A percentile compares a stretch with the other conserved stretches of the same genome.
Evolutionary conservation across 2,888 invertebrate species (phyloP).

Genomic region (Drosophila colorata): DNA sequence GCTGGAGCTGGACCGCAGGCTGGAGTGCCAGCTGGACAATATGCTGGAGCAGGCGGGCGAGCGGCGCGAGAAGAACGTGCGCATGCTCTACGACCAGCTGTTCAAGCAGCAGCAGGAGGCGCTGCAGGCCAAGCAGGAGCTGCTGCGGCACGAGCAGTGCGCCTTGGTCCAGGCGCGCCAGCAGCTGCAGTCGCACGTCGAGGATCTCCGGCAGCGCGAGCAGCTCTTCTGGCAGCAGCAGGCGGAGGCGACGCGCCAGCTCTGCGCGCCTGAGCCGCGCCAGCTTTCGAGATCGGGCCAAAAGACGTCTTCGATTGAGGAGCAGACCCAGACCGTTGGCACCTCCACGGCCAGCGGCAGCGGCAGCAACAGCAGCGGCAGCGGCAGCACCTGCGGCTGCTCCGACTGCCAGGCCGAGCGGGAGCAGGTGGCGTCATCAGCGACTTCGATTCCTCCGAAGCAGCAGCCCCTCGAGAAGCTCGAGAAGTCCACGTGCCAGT

Average conservation of each 20-base stretch:
- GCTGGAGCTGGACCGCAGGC: slow-evolving; percentile 35
- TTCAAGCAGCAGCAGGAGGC: slow-evolving; percentile 40
- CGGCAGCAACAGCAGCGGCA: background rate
- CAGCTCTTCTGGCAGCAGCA: slow-evolving; percentile 6
- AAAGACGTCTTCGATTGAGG: background rate
- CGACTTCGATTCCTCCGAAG: background rate
- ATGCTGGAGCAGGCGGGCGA: slow-evolving; percentile 42
- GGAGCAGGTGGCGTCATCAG: background rate
- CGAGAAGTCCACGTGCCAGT: background rate
- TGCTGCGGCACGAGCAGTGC: slow-evolving; percentile 10
- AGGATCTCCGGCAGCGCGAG: slow-evolving; percentile 24
- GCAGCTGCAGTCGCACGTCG: slow-evolving; percentile 9
- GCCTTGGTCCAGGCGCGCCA: background rate
- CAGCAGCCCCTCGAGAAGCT: background rate
- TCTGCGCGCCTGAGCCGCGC: too few species aligned
- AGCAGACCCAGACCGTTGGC: background rate
- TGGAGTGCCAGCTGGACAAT: slow-evolving; percentile 38
- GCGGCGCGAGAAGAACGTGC: slow-evolving; percentile 46
- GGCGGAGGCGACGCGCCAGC: background rate
- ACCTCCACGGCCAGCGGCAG: background rate
- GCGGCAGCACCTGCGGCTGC: slow-evolving; percentile 10
- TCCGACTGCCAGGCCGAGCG: slow-evolving; percentile 15
- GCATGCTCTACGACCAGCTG: slow-evolving; percentile 55
- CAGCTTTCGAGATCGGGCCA: background rate
- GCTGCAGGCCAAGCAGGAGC: slow-evolving; percentile 11